Evolutionary conservation across 2,113 vertebrate genomes (phyloP).

Genomic region (Promerops cafer): DNA sequence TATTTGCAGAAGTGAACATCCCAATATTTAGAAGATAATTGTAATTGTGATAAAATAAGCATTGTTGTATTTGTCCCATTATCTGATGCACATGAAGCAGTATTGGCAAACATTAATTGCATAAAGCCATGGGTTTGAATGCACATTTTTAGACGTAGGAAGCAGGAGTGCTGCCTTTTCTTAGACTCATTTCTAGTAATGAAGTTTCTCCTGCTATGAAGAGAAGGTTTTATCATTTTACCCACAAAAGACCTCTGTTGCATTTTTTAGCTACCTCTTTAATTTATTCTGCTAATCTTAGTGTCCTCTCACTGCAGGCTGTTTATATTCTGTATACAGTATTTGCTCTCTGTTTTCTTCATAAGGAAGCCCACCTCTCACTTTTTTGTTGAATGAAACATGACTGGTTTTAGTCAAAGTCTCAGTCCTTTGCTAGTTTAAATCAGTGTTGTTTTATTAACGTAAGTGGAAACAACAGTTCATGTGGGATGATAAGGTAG

Average conservation of each 20-base stretch:
- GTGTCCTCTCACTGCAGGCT: neutral
- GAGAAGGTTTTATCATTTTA: neutral
- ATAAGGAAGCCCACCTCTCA: neutral
- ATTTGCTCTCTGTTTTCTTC: neutral
- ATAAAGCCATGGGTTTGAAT: neutral
- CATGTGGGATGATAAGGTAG: neutral
- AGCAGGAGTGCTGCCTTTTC: neutral
- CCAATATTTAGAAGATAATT: neutral
- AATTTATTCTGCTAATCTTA: neutral
- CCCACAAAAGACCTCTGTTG: neutral
- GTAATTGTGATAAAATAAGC: neutral
- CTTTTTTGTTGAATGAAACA: neutral
- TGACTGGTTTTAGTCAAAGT: neutral
- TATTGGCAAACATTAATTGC: neutral
- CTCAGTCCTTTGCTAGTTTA: neutral
- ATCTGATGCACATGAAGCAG: neutral
- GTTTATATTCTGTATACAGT: neutral
- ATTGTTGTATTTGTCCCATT: neutral
- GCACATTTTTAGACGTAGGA: neutral
- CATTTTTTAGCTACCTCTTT: neutral
- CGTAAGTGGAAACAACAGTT: neutral
- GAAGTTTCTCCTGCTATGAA: neutral
- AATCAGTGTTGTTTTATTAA: neutral
- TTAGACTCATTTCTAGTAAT: neutral
- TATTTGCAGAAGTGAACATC: neutral